Evolutionary conservation across 1,140 invertebrate genomes (phyloP), one percentile per base, ranked within the genome.

Genomic region (Aphelinus certus): DNA sequence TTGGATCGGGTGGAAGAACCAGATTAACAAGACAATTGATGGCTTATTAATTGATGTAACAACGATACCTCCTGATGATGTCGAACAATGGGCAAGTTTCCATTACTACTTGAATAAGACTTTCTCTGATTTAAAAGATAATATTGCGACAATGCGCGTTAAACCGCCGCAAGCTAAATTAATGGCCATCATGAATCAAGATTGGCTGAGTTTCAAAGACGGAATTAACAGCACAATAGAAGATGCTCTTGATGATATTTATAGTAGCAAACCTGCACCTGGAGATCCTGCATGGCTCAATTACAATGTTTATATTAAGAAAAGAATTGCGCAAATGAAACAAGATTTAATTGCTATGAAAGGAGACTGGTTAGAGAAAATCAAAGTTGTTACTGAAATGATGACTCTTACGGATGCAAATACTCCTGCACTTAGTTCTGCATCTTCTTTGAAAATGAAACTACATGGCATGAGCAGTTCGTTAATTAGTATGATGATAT

Each of bases 361-460:
- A 67, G n/a, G n/a, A 51, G 64, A 77, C 43, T 77, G 64, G 64
- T 63, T 68, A 47, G 26, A 46, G 9, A 71, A 63, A 46, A 7
- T 68, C 1, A 63, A 68, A 47, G 43, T 56, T 46, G 57, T 46
- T 10, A 63, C 57, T 45, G 58, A 61, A 10, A 51, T 69, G 26
- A 74, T 74, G 64, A 67, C 9, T 10, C n/a, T 67, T 7, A 61
- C 49, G 43, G 42, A 6, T 7, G 1, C 45, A 0, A n/a, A 0
- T 47, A 1, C 48, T 42, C 7, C 5, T 49, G 45, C 45, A 26
- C 7, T 45, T 9, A 7, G 43, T 46, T 45, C 51, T 2, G 51
- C 53, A 1, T 51, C 51, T 7, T n/a, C 57, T 1, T 43, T 53
- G 58, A 43, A n/a, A 60, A n/a, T 60, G 42, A 4, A n/a, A 3